Conservation (phyloP, 2,797 vertebrate genomes). For the Pangasius mekongensis region DNA sequence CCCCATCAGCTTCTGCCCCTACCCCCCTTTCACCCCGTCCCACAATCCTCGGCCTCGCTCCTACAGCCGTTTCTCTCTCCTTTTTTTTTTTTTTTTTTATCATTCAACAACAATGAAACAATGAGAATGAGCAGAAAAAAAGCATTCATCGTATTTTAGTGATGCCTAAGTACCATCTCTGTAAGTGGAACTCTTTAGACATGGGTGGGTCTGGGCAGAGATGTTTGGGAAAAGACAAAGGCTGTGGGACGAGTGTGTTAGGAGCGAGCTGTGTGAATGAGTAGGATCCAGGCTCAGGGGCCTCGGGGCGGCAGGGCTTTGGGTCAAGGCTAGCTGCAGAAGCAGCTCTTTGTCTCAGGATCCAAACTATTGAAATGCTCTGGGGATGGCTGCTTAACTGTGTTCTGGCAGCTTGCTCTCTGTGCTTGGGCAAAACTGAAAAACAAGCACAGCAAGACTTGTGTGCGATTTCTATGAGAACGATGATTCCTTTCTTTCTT, state of each 20-base stretch:
- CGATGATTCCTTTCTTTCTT: background rate
- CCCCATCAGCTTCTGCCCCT: slow-evolving; percentile 44
- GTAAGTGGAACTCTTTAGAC: slow-evolving; percentile 46
- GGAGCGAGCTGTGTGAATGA: slow-evolving; percentile 64
- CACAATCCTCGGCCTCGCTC: slow-evolving; percentile 40
- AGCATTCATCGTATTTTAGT: slow-evolving; percentile 24
- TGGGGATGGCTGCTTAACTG: slow-evolving; percentile 38
- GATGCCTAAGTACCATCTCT: slow-evolving; percentile 26
- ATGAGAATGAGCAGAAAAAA: slow-evolving; percentile 12
- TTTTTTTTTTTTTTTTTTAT: slow-evolving; percentile 26
- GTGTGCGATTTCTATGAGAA: background rate
- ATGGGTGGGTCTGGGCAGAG: slow-evolving; percentile 26
- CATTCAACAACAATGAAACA: slow-evolving; percentile 38
- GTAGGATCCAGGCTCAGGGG: slow-evolving; percentile 40
- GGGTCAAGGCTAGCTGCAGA: slow-evolving; percentile 55
- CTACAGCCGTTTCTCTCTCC: slow-evolving; percentile 40
- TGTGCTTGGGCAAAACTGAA: slow-evolving; percentile 28
- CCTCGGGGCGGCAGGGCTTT: slow-evolving; percentile 49
- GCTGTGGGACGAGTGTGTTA: slow-evolving; percentile 41
- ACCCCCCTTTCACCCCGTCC: slow-evolving; percentile 53
- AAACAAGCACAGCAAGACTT: slow-evolving; percentile 25
- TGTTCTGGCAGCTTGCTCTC: slow-evolving; percentile 27
- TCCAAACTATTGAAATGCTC: slow-evolving; percentile 50
- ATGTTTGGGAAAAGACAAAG: slow-evolving; percentile 53
- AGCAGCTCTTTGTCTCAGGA: slow-evolving; percentile 46